Evolutionary conservation across 2,797 vertebrate species (phyloP), one percentile per base, ranked within the genome.

Genomic region (Meriones psammophilus): DNA sequence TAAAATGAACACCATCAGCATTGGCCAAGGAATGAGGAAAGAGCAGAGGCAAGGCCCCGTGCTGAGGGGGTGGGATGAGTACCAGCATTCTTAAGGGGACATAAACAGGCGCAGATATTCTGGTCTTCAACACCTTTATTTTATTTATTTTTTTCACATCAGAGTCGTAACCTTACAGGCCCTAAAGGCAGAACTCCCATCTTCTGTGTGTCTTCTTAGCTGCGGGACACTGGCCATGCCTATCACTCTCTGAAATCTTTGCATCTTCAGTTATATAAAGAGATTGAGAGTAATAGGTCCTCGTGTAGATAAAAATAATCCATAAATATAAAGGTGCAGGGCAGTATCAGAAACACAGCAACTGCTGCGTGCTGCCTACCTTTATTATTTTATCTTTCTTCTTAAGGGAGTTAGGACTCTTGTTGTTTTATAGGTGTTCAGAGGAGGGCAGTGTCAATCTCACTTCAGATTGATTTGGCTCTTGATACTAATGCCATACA

Each of bases 371-470:
- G 36, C 33, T 81, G 42, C 24, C 3, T n/a, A 17, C 80, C 73
- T 79, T 69, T 94, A 62, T 87, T 74, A 91, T 91, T 96, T 93
- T 90, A 6, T 17, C 60, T 36, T 81, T 89, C 54, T 71, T 91
- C 74, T 84, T 80, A 81, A 88, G 46, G 26, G 22, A 6, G 46
- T 83, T 12, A 39, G 30, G 36, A 96, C 74, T 64, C 14, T 15
- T 80, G 13, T 79, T 26, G 15, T 36, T 88, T 81, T 74, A 64
- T 36, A 17, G 30, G 58, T 64, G 46, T 15, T n/a, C 13, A 8
- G 0, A 50, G 18, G 42, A 86, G 2, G 24, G 14, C 10, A 33
- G 3, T 3, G 56, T 79, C 62, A 85, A 0, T 87, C 7, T 33
- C 5, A 56, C 18, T 14, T 14, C 24, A 50, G 2, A 62, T 22